Base-by-base conservation (phyloP, 2,888 invertebrate species). In the Spilarctia lutea region DNA sequence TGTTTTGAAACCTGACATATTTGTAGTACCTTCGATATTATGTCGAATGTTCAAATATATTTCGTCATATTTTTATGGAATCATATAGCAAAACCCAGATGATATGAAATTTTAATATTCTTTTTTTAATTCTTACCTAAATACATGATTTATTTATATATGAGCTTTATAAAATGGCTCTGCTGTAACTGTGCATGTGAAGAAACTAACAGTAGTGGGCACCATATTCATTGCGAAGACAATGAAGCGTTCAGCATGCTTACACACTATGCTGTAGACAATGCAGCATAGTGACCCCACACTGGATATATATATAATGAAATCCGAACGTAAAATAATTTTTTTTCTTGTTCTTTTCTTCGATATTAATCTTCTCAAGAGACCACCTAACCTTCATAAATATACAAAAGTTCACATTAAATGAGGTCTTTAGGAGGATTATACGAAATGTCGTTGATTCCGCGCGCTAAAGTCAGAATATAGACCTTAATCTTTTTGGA, bases 401-500 rank as follows among this genome's bases (percentile, higher is more conserved):
- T 68, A 30, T 45, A 20, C 45, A 30, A 20, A 45, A 30, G 68
- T 45, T 68, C 30, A 48, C 39, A 30, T 30, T 39, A n/a, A 69
- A 69, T 39, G 35, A 56, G 52, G 52, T 56, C 24, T n/a, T 56
- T 56, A 56, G 16, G 33, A 52, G n/a, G n/a, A n/a, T n/a, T 56
- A 7, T 56, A 35, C 33, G 11, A 16, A 68, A 69, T 35, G 35
- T 13, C 11, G 65, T 39, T n/a, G 35, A 48, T 48, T 30, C 52
- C 3, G 7, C 60, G 10, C 70, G 18, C 52, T 63, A 11, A 27
- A 27, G 42, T 60, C 66, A 69, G 56, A 35, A 71, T 73, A 72
- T 72, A 73, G 75, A 71, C 56, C 75, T 35, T 76, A 72, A 79
- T 72, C 72, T 52, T 39, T 72, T 69, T 63, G 16, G 27, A 71